Conservation (phyloP, 2,888 invertebrate genomes). For the Rotaria macrura region DNA sequence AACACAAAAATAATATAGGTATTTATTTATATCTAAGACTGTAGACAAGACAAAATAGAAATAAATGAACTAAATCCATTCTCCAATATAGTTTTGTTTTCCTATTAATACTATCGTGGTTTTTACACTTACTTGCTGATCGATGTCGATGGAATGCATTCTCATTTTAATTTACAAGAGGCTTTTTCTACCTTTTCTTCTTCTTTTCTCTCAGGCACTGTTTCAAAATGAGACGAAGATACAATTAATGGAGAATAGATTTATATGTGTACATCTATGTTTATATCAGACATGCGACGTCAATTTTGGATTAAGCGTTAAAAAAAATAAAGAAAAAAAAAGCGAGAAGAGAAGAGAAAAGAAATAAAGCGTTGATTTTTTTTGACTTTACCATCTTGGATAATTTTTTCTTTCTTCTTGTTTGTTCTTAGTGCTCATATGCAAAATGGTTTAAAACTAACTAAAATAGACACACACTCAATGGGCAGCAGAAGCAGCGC, state of each 20-base stretch:
- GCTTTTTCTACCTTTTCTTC: neutral
- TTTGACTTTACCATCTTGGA: neutral
- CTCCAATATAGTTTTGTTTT: neutral
- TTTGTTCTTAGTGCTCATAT: neutral
- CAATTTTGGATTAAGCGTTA: neutral
- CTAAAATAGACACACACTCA: neutral
- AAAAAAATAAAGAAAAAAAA: neutral
- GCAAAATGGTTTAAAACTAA: neutral
- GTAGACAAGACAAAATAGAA: neutral
- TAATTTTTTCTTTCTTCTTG: neutral
- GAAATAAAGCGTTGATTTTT: neutral
- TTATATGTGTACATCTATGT: neutral
- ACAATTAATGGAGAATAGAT: neutral
- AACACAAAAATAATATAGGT: neutral
- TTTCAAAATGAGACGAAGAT: neutral
- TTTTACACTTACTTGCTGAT: neutral
- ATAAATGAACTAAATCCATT: conserved; percentile 3
- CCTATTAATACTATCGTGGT: neutral
- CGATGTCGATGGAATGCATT: neutral
- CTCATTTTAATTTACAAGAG: neutral
- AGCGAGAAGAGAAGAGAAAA: neutral
- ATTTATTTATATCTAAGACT: neutral
- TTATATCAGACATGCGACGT: conserved; percentile 21
- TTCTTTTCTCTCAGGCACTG: neutral
- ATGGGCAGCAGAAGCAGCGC: neutral